phyloP scores from a whole-genome alignment of 2,888 invertebrate species.

The Caenorhabditis japonica region DNA sequence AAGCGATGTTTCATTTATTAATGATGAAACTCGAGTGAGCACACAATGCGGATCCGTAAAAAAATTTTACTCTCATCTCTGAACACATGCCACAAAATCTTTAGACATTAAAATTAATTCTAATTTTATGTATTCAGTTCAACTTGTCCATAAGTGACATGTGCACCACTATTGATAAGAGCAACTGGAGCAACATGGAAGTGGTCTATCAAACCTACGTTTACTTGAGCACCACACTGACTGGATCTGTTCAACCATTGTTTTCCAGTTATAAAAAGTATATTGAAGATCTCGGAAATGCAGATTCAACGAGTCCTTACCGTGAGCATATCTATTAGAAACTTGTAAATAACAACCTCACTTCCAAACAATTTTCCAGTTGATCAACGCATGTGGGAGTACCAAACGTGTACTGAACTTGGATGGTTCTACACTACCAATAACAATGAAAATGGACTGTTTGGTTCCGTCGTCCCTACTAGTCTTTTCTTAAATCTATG shows the following conservation, averaged over 20 bases:
- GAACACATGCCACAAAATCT: neutral
- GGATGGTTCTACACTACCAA: slow-evolving; percentile 93
- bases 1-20: too few relatives aligned
- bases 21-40: too few relatives aligned
- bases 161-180: slow-evolving; percentile 84
- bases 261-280: neutral
- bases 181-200: slow-evolving; percentile 1
- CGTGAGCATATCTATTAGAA: slow-evolving; percentile 1
- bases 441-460: slow-evolving; percentile 66
- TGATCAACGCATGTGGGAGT: slow-evolving; percentile 86
- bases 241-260: slow-evolving; percentile 1
- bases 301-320: neutral
- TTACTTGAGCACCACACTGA: slow-evolving; percentile 13
- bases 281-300: neutral
- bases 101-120: neutral
- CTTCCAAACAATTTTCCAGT: slow-evolving; percentile 5
- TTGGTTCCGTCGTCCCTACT: slow-evolving; percentile 56
- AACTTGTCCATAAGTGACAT: slow-evolving; percentile 83
- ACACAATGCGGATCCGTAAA: too few relatives aligned
- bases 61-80: too few relatives aligned
- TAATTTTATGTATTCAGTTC: slow-evolving; percentile 3
- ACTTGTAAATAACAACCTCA: neutral
- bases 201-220: slow-evolving; percentile 6
- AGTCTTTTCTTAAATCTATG: slow-evolving; percentile 47
- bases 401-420: slow-evolving; percentile 95